Percentiles rank a stretch among this genome's conserved stretches.
Conservation (phyloP, 2,113 vertebrate genomes). For the Cheilinus undulatus region DNA sequence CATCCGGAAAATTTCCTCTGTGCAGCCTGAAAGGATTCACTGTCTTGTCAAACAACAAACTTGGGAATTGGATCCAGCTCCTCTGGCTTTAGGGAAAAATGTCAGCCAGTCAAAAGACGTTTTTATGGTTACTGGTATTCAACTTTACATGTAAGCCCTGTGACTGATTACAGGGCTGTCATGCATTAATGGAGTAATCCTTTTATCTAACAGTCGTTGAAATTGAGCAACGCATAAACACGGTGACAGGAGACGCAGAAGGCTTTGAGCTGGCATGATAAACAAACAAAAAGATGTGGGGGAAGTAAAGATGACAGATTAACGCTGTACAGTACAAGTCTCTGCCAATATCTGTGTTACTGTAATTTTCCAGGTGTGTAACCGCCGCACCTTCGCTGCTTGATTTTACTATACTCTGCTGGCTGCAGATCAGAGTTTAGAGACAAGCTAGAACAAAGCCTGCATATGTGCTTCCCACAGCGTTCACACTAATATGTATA, state of each 20-base stretch:
- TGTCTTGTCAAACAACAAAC: neutral
- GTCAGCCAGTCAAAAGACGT: neutral
- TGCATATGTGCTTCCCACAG: constrained; percentile 62
- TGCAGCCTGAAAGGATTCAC: neutral
- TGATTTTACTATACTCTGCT: constrained; percentile 25
- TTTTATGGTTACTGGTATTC: constrained; percentile 1
- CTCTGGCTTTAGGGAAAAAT: neutral
- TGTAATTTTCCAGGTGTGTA: constrained; percentile 45
- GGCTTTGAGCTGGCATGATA: neutral
- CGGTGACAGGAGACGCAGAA: neutral
- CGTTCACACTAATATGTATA: constrained; percentile 29
- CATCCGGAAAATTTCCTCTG: neutral
- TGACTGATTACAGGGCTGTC: constrained; percentile 24
- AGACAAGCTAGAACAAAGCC: constrained; percentile 69
- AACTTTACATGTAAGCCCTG: constrained; percentile 18
- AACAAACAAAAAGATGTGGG: constrained; percentile 8
- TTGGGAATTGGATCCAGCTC: neutral
- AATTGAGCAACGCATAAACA: neutral
- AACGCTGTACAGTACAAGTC: neutral
- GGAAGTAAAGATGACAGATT: neutral
- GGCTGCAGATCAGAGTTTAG: constrained; percentile 25
- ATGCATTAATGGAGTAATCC: constrained; percentile 19
- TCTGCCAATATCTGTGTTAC: constrained; percentile 6
- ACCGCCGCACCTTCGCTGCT: constrained; percentile 24
- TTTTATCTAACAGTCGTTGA: constrained; percentile 9